Evolutionary conservation across 2,888 invertebrate genomes (phyloP).

Genomic region (Rhagonycha fulva): DNA sequence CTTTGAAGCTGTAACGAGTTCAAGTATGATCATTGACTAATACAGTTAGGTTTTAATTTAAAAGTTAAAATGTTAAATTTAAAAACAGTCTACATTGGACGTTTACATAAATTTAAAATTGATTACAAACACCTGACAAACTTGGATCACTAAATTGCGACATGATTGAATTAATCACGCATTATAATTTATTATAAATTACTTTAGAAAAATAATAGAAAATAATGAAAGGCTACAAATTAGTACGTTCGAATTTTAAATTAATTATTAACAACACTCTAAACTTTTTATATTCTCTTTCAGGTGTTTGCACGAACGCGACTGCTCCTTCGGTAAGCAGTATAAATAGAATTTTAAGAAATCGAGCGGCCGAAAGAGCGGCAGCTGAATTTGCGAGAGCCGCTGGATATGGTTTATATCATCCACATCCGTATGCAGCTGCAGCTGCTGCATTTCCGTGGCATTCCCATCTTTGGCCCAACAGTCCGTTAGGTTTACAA

Average conservation of each 20-base stretch:
- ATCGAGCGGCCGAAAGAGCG: slow-evolving; percentile 93
- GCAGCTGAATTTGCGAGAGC: slow-evolving; percentile 94
- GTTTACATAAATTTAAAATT: slow-evolving; percentile 4
- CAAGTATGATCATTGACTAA: not conserved
- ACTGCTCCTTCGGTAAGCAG: slow-evolving; percentile 97
- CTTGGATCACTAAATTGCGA: not conserved
- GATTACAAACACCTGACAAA: not conserved
- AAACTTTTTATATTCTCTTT: slow-evolving; percentile 31
- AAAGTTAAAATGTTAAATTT: not conserved
- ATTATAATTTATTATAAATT: slow-evolving; percentile 1
- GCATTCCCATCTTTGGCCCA: slow-evolving; percentile 62
- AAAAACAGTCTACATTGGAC: not conserved
- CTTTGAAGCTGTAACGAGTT: not conserved
- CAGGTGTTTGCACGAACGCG: slow-evolving; percentile 93
- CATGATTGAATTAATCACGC: not conserved
- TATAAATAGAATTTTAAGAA: slow-evolving; percentile 93
- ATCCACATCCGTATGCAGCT: slow-evolving; percentile 73
- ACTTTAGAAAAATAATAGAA: not conserved
- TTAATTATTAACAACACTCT: not conserved
- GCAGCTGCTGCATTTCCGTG: slow-evolving; percentile 61
- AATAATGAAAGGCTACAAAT: not conserved
- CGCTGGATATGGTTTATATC: slow-evolving; percentile 86
- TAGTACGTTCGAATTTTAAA: not conserved
- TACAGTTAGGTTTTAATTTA: slow-evolving; percentile 1
- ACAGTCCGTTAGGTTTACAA: slow-evolving; percentile 60